These are phyloP conservation scores for Tachuris rubrigastra DNA, from an alignment of 2,113 vertebrate species.

Conservation along the genomic window DNA sequence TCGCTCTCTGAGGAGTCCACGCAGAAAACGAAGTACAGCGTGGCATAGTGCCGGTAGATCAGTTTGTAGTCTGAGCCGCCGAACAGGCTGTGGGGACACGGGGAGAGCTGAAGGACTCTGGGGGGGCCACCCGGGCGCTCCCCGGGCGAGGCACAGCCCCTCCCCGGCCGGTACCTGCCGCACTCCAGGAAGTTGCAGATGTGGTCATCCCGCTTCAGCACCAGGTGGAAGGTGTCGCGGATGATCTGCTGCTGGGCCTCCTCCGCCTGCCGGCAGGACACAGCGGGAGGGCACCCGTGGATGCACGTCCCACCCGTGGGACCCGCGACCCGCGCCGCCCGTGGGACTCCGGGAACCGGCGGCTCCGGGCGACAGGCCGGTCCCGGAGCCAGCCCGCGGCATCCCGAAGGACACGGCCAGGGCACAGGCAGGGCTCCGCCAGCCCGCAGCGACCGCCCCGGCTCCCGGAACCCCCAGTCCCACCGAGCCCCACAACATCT, in stretches of 20 bases:
- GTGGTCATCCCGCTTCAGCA: slow-evolving; percentile 92
- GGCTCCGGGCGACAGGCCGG: not conserved
- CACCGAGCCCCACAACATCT: not conserved
- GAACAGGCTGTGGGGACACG: slow-evolving; percentile 79
- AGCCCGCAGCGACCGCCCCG: not conserved
- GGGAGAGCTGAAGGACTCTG: not conserved
- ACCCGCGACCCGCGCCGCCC: not conserved
- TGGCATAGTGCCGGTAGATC: slow-evolving; percentile 98
- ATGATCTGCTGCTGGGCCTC: slow-evolving; percentile 94
- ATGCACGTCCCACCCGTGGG: fast-evolving
- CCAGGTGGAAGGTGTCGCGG: slow-evolving; percentile 92
- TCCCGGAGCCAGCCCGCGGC: not conserved
- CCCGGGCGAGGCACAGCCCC: fast-evolving
- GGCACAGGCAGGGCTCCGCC: not conserved
- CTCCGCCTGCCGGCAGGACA: slow-evolving; percentile 77
- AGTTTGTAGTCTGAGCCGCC: slow-evolving; percentile 95
- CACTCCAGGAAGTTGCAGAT: slow-evolving; percentile 96
- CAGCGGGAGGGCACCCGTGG: not conserved
- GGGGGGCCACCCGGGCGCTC: fast-evolving
- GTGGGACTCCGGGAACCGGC: fast-evolving
- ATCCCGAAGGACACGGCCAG: not conserved
- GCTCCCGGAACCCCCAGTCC: not conserved
- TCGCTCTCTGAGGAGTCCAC: slow-evolving; percentile 99
- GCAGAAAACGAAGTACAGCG: slow-evolving; percentile 98
- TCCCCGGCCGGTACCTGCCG: slow-evolving; percentile 74